A percentile compares a stretch with the other conserved stretches of the same genome.
Evolutionary conservation across 2,113 vertebrate genomes (phyloP).

Genomic region (Sturnira hondurensis): DNA sequence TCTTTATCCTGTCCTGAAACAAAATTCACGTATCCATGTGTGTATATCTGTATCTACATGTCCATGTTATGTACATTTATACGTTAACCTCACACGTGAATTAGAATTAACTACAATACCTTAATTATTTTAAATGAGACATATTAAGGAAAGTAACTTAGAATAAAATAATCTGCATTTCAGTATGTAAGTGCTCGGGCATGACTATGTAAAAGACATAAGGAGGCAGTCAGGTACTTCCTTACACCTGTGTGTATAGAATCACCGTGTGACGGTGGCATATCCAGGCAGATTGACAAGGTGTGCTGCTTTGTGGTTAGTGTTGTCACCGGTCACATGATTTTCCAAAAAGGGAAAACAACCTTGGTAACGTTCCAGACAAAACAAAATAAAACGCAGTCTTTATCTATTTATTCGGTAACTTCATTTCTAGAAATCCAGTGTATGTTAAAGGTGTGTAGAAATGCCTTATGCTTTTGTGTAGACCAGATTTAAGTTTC

Average conservation of each 20-base stretch:
- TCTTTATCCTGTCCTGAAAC: neutral
- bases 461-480: neutral
- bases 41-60: neutral
- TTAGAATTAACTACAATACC: neutral
- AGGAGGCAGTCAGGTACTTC: neutral
- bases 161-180: neutral
- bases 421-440: neutral
- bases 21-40: neutral
- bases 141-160: neutral
- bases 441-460: neutral
- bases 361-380: neutral
- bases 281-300: neutral
- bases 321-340: neutral
- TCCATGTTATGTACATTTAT: neutral
- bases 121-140: neutral
- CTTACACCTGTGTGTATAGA: neutral
- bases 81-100: neutral
- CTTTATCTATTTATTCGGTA: neutral
- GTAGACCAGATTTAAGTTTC: neutral
- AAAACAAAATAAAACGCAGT: neutral
- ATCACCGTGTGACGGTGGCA: neutral
- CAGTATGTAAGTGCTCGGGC: neutral
- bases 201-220: neutral
- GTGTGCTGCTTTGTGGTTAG: neutral
- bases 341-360: neutral